Evolutionary conservation across 2,888 invertebrate species (phyloP).

Genomic region (Ormyrus labotus): DNA sequence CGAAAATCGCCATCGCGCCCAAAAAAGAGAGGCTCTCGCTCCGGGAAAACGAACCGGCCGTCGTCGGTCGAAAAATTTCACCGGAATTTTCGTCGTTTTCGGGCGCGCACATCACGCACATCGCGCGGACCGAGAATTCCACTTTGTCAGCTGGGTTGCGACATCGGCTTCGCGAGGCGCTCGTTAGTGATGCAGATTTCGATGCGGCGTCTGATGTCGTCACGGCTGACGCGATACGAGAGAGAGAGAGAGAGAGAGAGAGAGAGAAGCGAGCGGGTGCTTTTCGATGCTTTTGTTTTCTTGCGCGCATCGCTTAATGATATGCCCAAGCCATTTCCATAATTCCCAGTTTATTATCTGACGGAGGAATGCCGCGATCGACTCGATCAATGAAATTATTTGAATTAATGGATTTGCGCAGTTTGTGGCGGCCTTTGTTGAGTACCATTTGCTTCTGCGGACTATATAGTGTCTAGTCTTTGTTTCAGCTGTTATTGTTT

Average conservation of each 20-base stretch:
- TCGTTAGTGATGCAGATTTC: constrained; percentile 41
- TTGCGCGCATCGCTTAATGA: neutral
- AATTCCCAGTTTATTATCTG: too few species aligned
- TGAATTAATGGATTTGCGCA: too few species aligned
- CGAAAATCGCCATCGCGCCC: too few species aligned
- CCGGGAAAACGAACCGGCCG: too few species aligned
- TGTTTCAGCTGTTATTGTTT: too few species aligned
- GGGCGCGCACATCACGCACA: neutral
- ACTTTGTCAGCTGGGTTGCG: constrained; percentile 1
- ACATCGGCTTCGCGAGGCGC: neutral
- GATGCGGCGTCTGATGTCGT: constrained; percentile 11
- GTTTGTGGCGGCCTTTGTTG: too few species aligned
- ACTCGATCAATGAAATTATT: neutral
- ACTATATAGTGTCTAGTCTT: too few species aligned
- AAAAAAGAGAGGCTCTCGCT: too few species aligned
- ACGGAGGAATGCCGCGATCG: too few species aligned
- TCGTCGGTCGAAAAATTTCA: constrained; percentile 27
- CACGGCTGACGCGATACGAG: neutral
- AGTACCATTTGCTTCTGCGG: too few species aligned
- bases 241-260: neutral
- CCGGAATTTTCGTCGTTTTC: constrained; percentile 8
- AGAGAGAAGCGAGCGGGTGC: neutral
- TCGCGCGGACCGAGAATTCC: neutral
- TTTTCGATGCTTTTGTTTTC: constrained; percentile 21
- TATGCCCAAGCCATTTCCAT: too few species aligned